Evolutionary conservation across 2,113 vertebrate species (phyloP).

Genomic region (Cavia aperea): DNA sequence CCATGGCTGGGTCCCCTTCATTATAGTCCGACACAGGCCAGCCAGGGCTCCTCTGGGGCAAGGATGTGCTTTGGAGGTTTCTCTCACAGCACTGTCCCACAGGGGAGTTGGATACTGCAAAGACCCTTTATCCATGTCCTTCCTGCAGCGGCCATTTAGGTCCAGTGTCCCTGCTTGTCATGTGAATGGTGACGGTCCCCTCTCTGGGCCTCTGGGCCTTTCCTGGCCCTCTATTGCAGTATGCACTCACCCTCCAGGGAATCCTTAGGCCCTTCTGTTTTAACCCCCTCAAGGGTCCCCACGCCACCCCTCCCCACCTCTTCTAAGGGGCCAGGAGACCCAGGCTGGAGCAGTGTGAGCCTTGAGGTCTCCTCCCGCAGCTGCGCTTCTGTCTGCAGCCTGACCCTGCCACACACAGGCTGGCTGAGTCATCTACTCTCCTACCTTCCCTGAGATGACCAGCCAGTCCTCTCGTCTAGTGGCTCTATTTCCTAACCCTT

Average conservation of each 20-base stretch:
- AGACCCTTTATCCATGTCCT: neutral
- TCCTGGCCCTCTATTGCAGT: neutral
- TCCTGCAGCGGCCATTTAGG: neutral
- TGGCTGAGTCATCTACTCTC: too few relatives aligned
- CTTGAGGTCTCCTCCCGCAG: too few relatives aligned
- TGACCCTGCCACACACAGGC: neutral
- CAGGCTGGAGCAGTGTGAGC: neutral
- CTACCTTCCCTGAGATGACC: neutral
- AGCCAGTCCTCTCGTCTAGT: neutral
- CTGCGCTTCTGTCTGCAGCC: too few relatives aligned
- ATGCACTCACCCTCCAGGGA: accelerated
- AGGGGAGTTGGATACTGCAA: too few relatives aligned
- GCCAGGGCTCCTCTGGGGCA: neutral
- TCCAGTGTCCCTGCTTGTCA: too few relatives aligned
- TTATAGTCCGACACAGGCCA: neutral
- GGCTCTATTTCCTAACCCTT: neutral
- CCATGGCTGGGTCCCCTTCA: neutral
- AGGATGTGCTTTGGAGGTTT: neutral
- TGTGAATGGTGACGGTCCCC: accelerated
- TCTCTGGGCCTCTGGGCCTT: neutral
- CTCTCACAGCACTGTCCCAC: neutral
- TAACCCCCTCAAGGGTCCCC: neutral
- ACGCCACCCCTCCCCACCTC: neutral
- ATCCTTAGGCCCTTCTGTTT: neutral
- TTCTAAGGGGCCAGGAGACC: neutral